Percentiles rank a stretch among this genome's conserved stretches.
phyloP scores from a whole-genome alignment of 2,888 invertebrate genomes.

The Pachliopta kotzebuea region DNA sequence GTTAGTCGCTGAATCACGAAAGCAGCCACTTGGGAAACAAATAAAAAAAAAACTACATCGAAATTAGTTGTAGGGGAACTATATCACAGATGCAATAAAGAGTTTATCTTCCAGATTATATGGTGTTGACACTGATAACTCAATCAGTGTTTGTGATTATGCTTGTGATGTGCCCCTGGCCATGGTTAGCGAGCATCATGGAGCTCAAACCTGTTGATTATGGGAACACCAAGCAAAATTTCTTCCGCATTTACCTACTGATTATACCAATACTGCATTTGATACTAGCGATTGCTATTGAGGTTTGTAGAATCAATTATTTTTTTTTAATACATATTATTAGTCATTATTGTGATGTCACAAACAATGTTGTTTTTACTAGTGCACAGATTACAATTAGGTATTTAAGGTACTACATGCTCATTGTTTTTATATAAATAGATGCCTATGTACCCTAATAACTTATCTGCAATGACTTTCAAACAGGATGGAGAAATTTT shows the following conservation, averaged over 20 bases:
- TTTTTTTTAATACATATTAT: background rate
- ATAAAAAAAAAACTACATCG: no score
- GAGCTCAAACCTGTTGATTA: slow-evolving; percentile 71
- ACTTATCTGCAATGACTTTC: no score
- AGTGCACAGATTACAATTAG: no score
- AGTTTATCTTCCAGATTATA: slow-evolving; percentile 71
- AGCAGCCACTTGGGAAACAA: no score
- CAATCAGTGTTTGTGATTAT: slow-evolving; percentile 79
- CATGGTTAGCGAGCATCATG: slow-evolving; percentile 75
- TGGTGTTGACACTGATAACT: slow-evolving; percentile 79
- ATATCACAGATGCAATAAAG: background rate
- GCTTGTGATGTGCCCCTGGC: slow-evolving; percentile 80
- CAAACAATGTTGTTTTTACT: no score
- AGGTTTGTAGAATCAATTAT: slow-evolving; percentile 65
- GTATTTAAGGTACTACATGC: no score
- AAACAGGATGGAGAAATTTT: no score
- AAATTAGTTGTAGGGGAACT: background rate
- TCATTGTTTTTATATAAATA: no score
- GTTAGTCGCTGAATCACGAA: no score
- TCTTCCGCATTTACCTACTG: slow-evolving; percentile 80
- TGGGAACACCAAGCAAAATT: slow-evolving; percentile 48
- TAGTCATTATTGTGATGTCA: no score
- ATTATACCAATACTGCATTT: slow-evolving; percentile 81
- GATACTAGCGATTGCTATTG: slow-evolving; percentile 79
- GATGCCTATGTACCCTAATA: no score